Base-by-base conservation (phyloP, 2,113 vertebrate species). In the Salvelinus alpinus region DNA sequence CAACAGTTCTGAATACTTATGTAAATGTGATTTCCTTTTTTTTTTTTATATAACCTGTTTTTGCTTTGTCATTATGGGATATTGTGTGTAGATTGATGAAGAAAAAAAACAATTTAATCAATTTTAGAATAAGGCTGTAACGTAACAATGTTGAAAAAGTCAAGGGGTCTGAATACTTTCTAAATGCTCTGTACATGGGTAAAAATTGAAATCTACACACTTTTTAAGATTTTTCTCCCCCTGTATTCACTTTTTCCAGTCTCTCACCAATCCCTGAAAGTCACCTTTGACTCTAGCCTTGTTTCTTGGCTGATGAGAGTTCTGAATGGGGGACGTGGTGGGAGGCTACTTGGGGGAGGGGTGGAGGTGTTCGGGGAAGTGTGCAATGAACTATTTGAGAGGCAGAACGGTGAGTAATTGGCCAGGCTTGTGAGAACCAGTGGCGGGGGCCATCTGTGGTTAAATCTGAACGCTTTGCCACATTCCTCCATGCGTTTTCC, bases 401-500 rank as follows among this genome's bases (percentile, higher is more conserved):
- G 81, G 81, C 5, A 59, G 85, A 83, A 80, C 86, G 84, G 74
- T 94, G 92, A 94, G 81, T 91, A 92, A 93, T 92, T 85, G 85
- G 81, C 78, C 79, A 82, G 90, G 90, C 93, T 90, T 94, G 92
- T 94, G 93, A 91, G 88, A 94, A 93, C 89, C 92, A 86, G 91
- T 68, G 86, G 92, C 80, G 74, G 71, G 85, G 85, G 78, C 68
- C 73, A 81, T 81, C 92, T 93, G 88, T 83, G 90, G 89, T 91
- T 88, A 86, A 91, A 88, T 80, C 60, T 88, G 80, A 90, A 84
- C 81, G 80, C 91, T 90, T 92, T 83, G 82, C 86, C 85, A 86
- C 86, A 94, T 94, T 93, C 87, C 90, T 84, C 82, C 85, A 74
- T 60, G 81, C 80, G 78, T 80, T 94, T 94, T 92, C 88, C 91